These are phyloP conservation scores for Drosophila mayaguana DNA, from an alignment of 2,888 invertebrate genomes.

Conservation along the genomic window DNA sequence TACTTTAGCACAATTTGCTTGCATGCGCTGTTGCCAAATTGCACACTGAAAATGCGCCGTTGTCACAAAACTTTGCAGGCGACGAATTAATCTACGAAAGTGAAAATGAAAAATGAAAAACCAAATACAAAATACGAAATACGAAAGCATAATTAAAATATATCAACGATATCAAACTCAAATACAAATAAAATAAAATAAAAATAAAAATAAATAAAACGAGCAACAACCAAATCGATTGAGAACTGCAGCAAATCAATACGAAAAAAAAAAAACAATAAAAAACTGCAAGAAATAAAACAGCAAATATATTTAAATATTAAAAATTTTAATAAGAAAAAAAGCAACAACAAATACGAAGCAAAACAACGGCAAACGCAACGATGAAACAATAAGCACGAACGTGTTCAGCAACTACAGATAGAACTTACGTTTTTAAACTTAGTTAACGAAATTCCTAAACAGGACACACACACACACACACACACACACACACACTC, in stretches of 20 bases:
- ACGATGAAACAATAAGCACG: slow-evolving; percentile 59
- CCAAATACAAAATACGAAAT: too few species aligned
- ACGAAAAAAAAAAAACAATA: neutral
- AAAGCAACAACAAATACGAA: slow-evolving; percentile 2
- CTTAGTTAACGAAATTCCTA: slow-evolving; percentile 4
- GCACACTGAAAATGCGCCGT: slow-evolving; percentile 27
- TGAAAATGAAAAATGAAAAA: neutral
- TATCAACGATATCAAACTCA: neutral
- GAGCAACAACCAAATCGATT: slow-evolving; percentile 8
- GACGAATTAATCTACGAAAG: neutral
- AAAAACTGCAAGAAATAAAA: neutral
- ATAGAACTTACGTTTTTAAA: slow-evolving; percentile 31
- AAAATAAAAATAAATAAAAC: too few species aligned
- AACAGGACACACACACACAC: neutral
- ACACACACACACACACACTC: neutral
- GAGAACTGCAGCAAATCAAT: slow-evolving; percentile 1
- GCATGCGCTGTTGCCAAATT: slow-evolving; percentile 35
- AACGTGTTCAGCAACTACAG: slow-evolving; percentile 56
- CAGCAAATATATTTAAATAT: neutral
- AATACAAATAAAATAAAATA: too few species aligned
- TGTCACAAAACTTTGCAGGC: slow-evolving; percentile 18
- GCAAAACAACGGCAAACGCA: slow-evolving; percentile 17
- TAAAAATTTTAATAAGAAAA: neutral
- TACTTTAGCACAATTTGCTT: slow-evolving; percentile 1
- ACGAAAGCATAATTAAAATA: neutral